Evolutionary conservation across 2,113 vertebrate genomes (phyloP), one percentile per base, ranked within the genome.

Genomic region (Paramisgurnus dabryanus): DNA sequence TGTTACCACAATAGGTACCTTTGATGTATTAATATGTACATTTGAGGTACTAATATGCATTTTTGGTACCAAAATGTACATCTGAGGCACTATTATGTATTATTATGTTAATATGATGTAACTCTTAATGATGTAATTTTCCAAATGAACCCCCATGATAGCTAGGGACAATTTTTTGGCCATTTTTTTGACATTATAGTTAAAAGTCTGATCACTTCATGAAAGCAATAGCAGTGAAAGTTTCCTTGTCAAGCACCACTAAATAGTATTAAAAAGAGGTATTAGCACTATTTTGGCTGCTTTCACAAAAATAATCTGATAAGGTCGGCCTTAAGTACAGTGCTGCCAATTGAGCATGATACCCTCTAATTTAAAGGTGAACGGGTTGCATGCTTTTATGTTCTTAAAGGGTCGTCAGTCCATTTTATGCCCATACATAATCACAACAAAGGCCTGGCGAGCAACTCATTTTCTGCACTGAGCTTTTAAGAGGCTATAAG

Each of bases 391-490:
- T 6, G 7, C 49, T 80, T 80, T 67, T 53, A 77, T 22, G 47
- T 22, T n/a, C 6, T 57, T 43, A 39, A 50, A 67, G 61, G 55
- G 64, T 27, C 61, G 61, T 79, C 60, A 53, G 67, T 60, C 7
- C 6, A 49, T 77, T 77, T 53, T n/a, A 67, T 60, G 63, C 17
- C 73, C 43, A 12, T 58, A 39, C 73, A 73, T 53, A 40, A 72
- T 77, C n/a, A 22, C 76, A 84, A 80, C 53, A 74, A 80, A 73
- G n/a, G 12, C 17, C 39, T 64, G 41, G 49, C 8, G 22, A 61
- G 49, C n/a, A 49, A 71, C 61, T 72, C 5, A 58, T 58, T 77
- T 69, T n/a, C 50, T 64, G 65, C 47, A 11, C 67, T 60, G 47
- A 64, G 78, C 34, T 13, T 61, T 15, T 65, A 50, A 69, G 41